Conservation (phyloP, 2,888 invertebrate species). For the Anthoptus insignis region DNA sequence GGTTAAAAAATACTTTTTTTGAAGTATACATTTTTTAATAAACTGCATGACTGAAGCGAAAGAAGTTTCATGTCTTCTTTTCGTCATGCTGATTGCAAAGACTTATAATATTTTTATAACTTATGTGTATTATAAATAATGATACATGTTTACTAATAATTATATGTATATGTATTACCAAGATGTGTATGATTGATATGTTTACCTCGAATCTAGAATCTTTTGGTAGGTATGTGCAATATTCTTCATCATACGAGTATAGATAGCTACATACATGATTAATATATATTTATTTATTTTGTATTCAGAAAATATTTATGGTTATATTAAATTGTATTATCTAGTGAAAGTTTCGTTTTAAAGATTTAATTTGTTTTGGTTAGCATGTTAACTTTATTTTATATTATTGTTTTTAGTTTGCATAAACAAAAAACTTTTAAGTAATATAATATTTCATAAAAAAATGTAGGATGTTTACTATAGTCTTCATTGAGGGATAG, state of each 20-base stretch:
- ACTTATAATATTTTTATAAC: neutral
- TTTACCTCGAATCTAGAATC: conserved; percentile 32
- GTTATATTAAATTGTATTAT: conserved; percentile 9
- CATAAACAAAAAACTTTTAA: neutral
- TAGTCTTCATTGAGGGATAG: neutral
- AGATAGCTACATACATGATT: conserved; percentile 6
- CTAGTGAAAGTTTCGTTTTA: conserved; percentile 9
- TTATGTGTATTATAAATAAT: neutral
- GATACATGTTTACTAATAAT: neutral
- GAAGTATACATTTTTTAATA: neutral
- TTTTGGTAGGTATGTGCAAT: conserved; percentile 25
- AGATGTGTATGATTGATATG: neutral
- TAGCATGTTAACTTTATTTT: neutral
- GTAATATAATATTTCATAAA: neutral
- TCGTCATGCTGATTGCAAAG: neutral
- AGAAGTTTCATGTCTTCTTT: neutral
- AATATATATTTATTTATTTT: neutral
- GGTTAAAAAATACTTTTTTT: neutral
- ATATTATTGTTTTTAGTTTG: neutral
- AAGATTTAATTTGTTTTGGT: neutral
- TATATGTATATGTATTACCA: neutral
- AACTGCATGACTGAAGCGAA: too few relatives aligned
- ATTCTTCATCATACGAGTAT: conserved; percentile 12
- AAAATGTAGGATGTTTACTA: neutral
- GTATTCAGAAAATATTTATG: conserved; percentile 10